phyloP scores from a whole-genome alignment of 2,797 vertebrate species.

The Sylvia borin region DNA sequence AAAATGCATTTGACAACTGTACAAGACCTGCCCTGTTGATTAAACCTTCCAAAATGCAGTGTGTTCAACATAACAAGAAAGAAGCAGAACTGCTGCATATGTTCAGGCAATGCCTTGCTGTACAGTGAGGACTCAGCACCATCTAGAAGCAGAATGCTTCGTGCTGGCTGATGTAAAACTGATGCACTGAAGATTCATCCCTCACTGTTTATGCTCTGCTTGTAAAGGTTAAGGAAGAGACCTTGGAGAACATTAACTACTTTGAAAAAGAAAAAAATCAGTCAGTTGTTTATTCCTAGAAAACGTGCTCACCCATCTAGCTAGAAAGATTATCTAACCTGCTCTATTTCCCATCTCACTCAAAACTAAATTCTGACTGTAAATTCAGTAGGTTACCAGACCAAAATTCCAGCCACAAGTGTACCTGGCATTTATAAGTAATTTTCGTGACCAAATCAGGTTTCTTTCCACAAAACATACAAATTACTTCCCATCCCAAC shows the following conservation, averaged over 20 bases:
- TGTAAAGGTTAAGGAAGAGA: neutral
- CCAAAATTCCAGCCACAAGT: neutral
- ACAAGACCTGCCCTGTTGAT: neutral
- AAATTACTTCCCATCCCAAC: neutral
- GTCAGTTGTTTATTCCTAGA: neutral
- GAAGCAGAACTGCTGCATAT: rapidly evolving
- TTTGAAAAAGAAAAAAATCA: neutral
- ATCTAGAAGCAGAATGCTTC: neutral
- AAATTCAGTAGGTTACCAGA: neutral
- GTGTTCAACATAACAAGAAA: neutral
- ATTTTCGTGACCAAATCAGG: neutral
- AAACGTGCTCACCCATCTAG: neutral
- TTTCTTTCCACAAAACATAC: neutral
- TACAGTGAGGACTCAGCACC: neutral
- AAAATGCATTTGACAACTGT: neutral
- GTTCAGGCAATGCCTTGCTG: too few species aligned
- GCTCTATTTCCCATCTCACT: neutral
- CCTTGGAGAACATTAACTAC: neutral
- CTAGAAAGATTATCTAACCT: neutral
- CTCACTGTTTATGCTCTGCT: neutral
- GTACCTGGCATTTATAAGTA: neutral
- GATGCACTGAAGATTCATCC: neutral
- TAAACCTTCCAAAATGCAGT: neutral
- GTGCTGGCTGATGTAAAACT: rapidly evolving
- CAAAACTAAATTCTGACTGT: neutral